phyloP scores from a whole-genome alignment of 2,888 invertebrate species.

The Xanthia togata region DNA sequence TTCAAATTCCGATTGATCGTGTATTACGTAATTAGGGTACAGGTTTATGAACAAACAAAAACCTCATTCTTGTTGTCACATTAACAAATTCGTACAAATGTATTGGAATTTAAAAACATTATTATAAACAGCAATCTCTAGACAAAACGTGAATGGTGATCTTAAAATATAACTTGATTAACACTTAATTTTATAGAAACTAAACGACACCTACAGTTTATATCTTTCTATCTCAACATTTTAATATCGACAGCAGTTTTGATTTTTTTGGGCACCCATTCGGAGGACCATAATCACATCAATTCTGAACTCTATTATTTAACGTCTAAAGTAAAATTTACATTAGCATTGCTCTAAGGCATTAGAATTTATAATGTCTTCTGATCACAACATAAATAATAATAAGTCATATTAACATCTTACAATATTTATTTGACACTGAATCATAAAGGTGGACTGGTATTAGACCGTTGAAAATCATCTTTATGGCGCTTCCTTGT shows the following conservation, averaged over 20 bases:
- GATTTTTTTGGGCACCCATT: slow-evolving; percentile 38
- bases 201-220: slow-evolving; percentile 41
- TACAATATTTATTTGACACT: slow-evolving; percentile 62
- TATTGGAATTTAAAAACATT: neutral
- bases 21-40: no score
- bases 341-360: neutral
- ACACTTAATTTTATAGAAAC: slow-evolving; percentile 35
- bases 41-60: no score
- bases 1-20: no score
- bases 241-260: slow-evolving; percentile 43
- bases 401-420: slow-evolving; percentile 56
- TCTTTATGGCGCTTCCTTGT: slow-evolving; percentile 67
- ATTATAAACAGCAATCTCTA: slow-evolving; percentile 11
- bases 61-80: neutral
- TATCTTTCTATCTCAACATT: slow-evolving; percentile 38
- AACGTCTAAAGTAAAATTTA: neutral
- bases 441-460: slow-evolving; percentile 50
- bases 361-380: slow-evolving; percentile 56
- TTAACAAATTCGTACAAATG: slow-evolving; percentile 30
- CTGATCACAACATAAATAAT: slow-evolving; percentile 62
- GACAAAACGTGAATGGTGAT: slow-evolving; percentile 15
- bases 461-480: slow-evolving; percentile 62
- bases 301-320: slow-evolving; percentile 24
- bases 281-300: neutral
- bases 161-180: slow-evolving; percentile 47